Evolutionary conservation across 2,888 invertebrate genomes (phyloP).

Genomic region (Torymus auratus): DNA sequence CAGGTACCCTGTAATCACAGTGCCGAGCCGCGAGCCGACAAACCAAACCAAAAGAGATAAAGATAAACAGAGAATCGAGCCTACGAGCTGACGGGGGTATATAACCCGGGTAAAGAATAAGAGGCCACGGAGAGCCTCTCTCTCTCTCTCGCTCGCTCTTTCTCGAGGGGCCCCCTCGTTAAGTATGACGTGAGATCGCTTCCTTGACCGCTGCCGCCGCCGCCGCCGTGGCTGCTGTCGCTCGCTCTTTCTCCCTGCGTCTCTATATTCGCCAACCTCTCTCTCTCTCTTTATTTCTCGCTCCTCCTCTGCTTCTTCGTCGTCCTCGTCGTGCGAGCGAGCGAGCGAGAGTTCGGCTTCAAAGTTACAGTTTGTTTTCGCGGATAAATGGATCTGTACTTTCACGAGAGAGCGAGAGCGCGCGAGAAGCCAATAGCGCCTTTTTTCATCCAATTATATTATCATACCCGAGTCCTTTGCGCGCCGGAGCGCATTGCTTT

Average conservation of each 20-base stretch:
- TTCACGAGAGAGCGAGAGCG: slow-evolving; percentile 20
- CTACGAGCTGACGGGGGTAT: slow-evolving; percentile 71
- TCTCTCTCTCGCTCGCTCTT: slow-evolving; percentile 26
- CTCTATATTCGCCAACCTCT: slow-evolving; percentile 52
- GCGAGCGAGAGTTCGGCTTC: slow-evolving; percentile 20
- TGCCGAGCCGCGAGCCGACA: slow-evolving; percentile 76
- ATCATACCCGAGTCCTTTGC: slow-evolving; percentile 38
- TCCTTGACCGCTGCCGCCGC: slow-evolving; percentile 64
- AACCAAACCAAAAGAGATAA: slow-evolving; percentile 77
- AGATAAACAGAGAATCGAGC: slow-evolving; percentile 76
- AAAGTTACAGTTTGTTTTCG: slow-evolving; percentile 55
- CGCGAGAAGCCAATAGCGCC: slow-evolving; percentile 43
- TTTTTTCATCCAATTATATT: slow-evolving; percentile 52
- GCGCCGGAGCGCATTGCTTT: not conserved
- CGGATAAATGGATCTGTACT: slow-evolving; percentile 54
- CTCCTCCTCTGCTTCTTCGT: slow-evolving; percentile 30
- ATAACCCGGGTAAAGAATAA: slow-evolving; percentile 59
- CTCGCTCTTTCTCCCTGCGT: slow-evolving; percentile 39
- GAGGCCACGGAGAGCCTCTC: slow-evolving; percentile 43
- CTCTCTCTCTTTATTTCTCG: slow-evolving; percentile 44
- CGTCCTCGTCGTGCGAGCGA: too few species aligned
- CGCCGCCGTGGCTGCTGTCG: slow-evolving; percentile 43
- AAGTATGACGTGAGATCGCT: slow-evolving; percentile 76
- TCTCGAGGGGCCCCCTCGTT: slow-evolving; percentile 67
- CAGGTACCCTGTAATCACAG: slow-evolving; percentile 76